A percentile compares a stretch with the other conserved stretches of the same genome.
phyloP scores from a whole-genome alignment of 2,888 invertebrate species.

The Amphipyra tragopoginis region DNA sequence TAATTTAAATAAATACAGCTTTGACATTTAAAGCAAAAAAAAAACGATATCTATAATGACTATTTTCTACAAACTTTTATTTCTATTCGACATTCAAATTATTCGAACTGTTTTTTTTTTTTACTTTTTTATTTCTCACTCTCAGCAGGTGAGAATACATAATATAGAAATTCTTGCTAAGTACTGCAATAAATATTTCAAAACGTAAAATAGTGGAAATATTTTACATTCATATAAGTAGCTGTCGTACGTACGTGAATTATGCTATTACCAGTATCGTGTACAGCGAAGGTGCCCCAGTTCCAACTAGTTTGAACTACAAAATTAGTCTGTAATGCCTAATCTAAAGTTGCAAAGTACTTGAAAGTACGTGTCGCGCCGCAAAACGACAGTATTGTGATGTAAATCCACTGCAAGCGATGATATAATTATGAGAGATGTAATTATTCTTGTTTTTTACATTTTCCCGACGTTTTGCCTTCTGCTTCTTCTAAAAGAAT shows the following conservation, averaged over 20 bases:
- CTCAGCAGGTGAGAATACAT: not conserved
- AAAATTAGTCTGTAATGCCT: conserved; percentile 49
- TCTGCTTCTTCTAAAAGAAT: no score
- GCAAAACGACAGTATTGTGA: conserved; percentile 31
- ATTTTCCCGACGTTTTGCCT: no score
- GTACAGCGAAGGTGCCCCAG: conserved; percentile 51
- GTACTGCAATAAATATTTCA: conserved; percentile 2
- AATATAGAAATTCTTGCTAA: conserved; percentile 9
- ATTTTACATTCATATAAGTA: conserved; percentile 30
- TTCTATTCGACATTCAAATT: conserved; percentile 13
- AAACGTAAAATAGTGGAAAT: conserved; percentile 29
- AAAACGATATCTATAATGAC: not conserved
- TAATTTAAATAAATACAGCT: not conserved
- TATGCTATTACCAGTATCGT: conserved; percentile 40
- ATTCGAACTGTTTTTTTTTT: not conserved
- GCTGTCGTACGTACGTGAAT: conserved; percentile 35
- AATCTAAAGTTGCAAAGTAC: conserved; percentile 46
- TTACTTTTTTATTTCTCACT: not conserved
- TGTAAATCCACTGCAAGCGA: not conserved
- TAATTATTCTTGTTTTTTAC: no score
- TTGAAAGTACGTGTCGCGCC: conserved; percentile 32
- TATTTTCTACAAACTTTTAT: not conserved
- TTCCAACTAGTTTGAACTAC: conserved; percentile 51
- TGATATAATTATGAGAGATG: not conserved
- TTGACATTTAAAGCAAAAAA: not conserved